Base-by-base conservation (phyloP, 2,888 invertebrate genomes). In the Eupelmus urozonus region DNA sequence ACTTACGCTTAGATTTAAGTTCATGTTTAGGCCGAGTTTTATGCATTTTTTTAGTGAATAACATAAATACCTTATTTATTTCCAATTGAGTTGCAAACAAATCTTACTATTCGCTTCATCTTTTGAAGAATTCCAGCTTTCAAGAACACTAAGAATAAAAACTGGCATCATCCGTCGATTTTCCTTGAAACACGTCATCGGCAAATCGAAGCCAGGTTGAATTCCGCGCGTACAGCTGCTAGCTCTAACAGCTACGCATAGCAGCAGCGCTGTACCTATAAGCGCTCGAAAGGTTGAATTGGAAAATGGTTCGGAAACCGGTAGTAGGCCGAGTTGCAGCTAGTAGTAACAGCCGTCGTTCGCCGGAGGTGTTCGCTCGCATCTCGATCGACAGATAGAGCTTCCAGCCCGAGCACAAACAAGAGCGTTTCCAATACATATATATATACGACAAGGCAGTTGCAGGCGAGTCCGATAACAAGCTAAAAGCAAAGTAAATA, bases 401-500 rank as follows among this genome's bases (percentile, higher is more conserved):
- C n/a, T n/a, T n/a, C n/a, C n/a, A 1, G 13, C 20, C 18, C 18
- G 60, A 40, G 49, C 42, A 40, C 63, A 73, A 70, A 70, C 71
- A 66, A 71, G 66, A 70, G 51, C 51, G 49, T 73, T 69, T 67
- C 65, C 57, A 60, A 53, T 34, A 59, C 60, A 27, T 49, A 16
- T 60, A 62, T 57, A 34, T n/a, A n/a, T n/a, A n/a, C n/a, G n/a
- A n/a, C 67, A 20, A 20, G 13, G 40, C 25, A 25, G 11, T 59
- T 49, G 27, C 71, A 51, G 62, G 72, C 75, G 66, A 70, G 51
- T 45, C 53, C 77, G 77, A 80, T 78, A 79, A 81, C 77, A 60
- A 79, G 77, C 79, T 66, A 72, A 72, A 63, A 81, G 69, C 40
- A 78, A 80, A 76, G 79, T 78, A 75, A 80, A 79, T 66, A 69